Percentiles rank a stretch among this genome's conserved stretches.
phyloP scores from a whole-genome alignment of 92 coral and sea anemone genomes.

The Paramuricea clavata region DNA sequence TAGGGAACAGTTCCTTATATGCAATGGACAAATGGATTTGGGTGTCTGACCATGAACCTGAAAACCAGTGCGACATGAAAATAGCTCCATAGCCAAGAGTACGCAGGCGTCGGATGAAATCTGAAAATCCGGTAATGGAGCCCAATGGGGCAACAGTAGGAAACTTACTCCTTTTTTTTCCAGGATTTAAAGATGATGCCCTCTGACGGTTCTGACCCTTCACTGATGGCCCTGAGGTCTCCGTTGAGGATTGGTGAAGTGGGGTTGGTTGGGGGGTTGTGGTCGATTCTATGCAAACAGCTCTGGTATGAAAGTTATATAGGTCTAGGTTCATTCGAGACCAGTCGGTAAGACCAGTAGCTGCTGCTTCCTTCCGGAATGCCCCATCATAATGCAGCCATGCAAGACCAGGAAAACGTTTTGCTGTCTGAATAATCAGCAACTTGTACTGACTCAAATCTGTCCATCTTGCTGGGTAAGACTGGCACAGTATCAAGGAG shows the following conservation, averaged over 20 bases:
- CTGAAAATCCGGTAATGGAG: conserved; percentile 34
- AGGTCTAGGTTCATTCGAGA: conserved; percentile 38
- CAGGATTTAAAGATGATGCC: background rate
- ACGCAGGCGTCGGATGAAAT: conserved; percentile 27
- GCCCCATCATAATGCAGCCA: conserved; percentile 33
- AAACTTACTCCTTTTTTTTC: conserved; percentile 37
- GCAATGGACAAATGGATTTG: conserved; percentile 24
- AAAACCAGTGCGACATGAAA: conserved; percentile 23
- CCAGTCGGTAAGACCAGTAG: conserved; percentile 29
- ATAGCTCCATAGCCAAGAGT: conserved; percentile 30
- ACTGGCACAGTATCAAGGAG: background rate
- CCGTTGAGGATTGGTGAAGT: no score
- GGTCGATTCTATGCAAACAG: background rate
- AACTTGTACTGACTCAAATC: background rate
- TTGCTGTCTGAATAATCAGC: background rate
- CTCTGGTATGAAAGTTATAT: conserved; percentile 38
- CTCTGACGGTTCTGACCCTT: background rate
- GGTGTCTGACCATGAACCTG: conserved; percentile 15
- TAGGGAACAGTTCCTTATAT: conserved; percentile 47
- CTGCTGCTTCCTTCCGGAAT: conserved; percentile 28
- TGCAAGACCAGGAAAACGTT: background rate
- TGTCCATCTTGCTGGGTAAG: conserved; percentile 17
- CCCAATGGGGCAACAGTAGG: conserved; percentile 12
- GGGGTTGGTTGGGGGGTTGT: no score
- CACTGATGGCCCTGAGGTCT: no score